Conservation (phyloP, 2,888 invertebrate species). For the Thera obeliscata region DNA sequence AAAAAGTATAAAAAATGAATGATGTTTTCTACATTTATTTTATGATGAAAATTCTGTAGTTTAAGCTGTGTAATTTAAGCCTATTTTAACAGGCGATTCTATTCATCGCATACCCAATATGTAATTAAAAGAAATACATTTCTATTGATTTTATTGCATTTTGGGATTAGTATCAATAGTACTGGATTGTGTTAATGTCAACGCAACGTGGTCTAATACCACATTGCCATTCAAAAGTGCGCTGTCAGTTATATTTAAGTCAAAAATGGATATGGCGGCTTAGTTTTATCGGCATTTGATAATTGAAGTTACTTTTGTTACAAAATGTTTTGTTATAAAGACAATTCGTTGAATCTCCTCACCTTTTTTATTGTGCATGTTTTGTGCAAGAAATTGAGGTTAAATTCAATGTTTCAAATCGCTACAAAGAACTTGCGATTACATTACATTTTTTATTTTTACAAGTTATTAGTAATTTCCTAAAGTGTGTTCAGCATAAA, state of each 20-base stretch:
- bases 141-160: conserved; percentile 48
- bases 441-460: conserved; percentile 82
- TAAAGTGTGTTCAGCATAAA: conserved; percentile 38
- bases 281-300: conserved; percentile 68
- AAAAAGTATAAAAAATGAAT: conserved; percentile 55
- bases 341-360: conserved; percentile 56
- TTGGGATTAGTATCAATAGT: conserved; percentile 76
- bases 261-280: conserved; percentile 69
- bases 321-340: conserved; percentile 67
- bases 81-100: conserved; percentile 63
- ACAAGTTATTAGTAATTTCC: conserved; percentile 47
- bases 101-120: conserved; percentile 38
- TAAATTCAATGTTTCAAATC: conserved; percentile 42
- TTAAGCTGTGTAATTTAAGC: conserved; percentile 80
- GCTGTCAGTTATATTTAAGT: conserved; percentile 68
- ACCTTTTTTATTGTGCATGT: conserved; percentile 36
- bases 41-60: conserved; percentile 75
- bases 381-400: conserved; percentile 24
- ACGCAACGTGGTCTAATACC: conserved; percentile 34
- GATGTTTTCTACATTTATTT: conserved; percentile 78
- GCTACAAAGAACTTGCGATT: conserved; percentile 66
- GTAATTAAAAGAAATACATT: conserved; percentile 44
- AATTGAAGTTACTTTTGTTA: conserved; percentile 65
- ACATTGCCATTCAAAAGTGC: conserved; percentile 56
- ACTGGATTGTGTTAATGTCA: conserved; percentile 73